Evolutionary conservation across 2,797 vertebrate genomes (phyloP), one percentile per base, ranked within the genome.

Genomic region (Adrianichthys oophorus): DNA sequence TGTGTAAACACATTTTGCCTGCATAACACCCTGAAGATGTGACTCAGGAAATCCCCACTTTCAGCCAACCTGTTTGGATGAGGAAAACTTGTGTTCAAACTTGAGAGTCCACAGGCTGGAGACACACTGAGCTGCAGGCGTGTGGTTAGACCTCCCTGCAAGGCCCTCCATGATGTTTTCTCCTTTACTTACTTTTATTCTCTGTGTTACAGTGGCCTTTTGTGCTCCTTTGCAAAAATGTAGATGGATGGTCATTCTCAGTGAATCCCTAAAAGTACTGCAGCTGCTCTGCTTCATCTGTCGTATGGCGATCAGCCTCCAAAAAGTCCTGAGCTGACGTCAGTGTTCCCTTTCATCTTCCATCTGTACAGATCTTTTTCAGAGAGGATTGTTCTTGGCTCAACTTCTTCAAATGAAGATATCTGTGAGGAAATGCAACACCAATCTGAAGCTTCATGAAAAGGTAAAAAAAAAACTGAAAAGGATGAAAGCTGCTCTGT

Each of bases 21-120:
- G 44, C 50, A 55, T 73, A 78, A 86, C 69, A 47, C 7, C 13
- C 46, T 60, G 68, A 80, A 83, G 68, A 78, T 78, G 78, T 76
- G 72, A 74, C 79, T 51, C 64, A 68, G 62, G 76, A 82, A 79
- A 56, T 47, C 51, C 65, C 60, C 48, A 42, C 24, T 8, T 43
- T 55, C 37, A 32, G 8, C 54, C 21, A 6, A 49, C 56, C 46
- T 55, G 51, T 55, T 57, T 64, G 64, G 49, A 74, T 53, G 59
- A 70, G 56, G 60, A 68, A 56, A 55, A 53, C 47, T 18, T 2
- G 32, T 5, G 64, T 72, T 62, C 48, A 53, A 65, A 52, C 43
- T 44, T 24, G 17, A 16, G 21, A 49, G 65, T 71, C 63, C 62
- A 69, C 56, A 72, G 50, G 42, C 52, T 66, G 47, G 63, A 56